Base-by-base conservation (phyloP, 92 coral and sea anemone genomes). In the Parazoanthus atlanticus region DNA sequence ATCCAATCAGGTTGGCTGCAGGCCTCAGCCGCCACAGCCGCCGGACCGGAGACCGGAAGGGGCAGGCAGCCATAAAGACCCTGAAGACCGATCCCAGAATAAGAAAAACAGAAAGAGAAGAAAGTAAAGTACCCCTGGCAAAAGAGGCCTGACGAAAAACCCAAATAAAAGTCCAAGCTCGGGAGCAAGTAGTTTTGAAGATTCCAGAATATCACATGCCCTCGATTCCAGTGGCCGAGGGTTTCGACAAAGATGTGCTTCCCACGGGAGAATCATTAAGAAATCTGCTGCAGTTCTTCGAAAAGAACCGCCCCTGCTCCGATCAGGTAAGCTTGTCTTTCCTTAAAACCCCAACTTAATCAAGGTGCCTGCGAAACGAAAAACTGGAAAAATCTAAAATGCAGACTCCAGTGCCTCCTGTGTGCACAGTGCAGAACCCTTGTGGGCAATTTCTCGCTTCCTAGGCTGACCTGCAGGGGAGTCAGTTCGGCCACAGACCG, bases 231-330 rank as follows among this genome's bases (percentile, higher is more conserved):
- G 81, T 78, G 64, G 81, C 81, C 0, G 33, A 78, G 64, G 65
- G 34, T 25, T 78, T 78, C 81, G 23, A 41, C 81, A 43, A n/a
- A n/a, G 65, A 78, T 28, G 36, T 78, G 81, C 64, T 78, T 25
- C 81, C 81, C 17, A 78, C 28, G 6, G 81, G 81, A 28, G 81
- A 78, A n/a, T 78, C 81, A 10, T 6, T 78, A 8, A 23, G 32
- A 43, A 78, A 21, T 78, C 64, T 78, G 12, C 36, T 6, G 81
- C 33, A 26, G 29, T 78, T 78, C 81, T 46, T 78, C 64, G 81
- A 78, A 29, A 78, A 78, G 64, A 78, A 78, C 56, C 36, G 64
- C 64, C 81, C 65, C 65, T 78, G 36, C 65, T 23, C 81, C 58
- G 32, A 25, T 2, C 65, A 78, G 64, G 81, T 78, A 78, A 78